phyloP scores from a whole-genome alignment of 2,797 vertebrate genomes.

The Aeoliscus strigatus region DNA sequence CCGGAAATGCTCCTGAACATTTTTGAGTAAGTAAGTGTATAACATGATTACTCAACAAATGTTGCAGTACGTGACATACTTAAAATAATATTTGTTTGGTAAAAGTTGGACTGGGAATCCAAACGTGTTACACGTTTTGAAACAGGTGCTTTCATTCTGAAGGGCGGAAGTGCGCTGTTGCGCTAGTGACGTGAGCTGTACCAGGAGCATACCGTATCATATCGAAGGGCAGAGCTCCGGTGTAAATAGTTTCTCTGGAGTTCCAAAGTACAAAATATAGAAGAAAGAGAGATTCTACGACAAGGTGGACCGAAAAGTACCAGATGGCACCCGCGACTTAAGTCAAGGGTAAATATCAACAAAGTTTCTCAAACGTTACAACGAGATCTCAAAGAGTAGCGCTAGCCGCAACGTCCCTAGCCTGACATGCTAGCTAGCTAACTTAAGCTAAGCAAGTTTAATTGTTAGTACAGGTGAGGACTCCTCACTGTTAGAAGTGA shows the following conservation, averaged over 20 bases:
- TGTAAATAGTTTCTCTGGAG: not conserved
- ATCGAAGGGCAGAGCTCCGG: not conserved
- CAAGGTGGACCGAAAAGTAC: not conserved
- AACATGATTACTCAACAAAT: too few relatives aligned
- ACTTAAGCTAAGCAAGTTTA: slow-evolving; percentile 16
- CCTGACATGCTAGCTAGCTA: slow-evolving; percentile 15
- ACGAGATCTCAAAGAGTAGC: slow-evolving; percentile 6
- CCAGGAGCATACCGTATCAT: not conserved
- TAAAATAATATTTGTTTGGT: too few relatives aligned
- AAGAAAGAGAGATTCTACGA: slow-evolving; percentile 1
- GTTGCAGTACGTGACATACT: too few relatives aligned
- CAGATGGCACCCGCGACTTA: not conserved
- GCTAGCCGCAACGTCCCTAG: not conserved
- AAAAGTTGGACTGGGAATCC: not conserved
- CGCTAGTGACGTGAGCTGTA: not conserved
- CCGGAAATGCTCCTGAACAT: too few relatives aligned
- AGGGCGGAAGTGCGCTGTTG: slow-evolving; percentile 9
- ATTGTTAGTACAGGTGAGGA: not conserved
- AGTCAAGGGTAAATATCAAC: slow-evolving; percentile 32
- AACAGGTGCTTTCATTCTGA: slow-evolving; percentile 34
- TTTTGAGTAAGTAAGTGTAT: too few relatives aligned
- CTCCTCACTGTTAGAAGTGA: fast-evolving
- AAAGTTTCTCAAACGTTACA: slow-evolving; percentile 23
- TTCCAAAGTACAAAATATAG: not conserved
- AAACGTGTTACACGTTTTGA: too few relatives aligned